Percentiles rank a stretch among this genome's conserved stretches.
These are phyloP conservation scores for Tenebrio molitor DNA, from an alignment of 1,140 invertebrate genomes.

Conservation along the genomic window DNA sequence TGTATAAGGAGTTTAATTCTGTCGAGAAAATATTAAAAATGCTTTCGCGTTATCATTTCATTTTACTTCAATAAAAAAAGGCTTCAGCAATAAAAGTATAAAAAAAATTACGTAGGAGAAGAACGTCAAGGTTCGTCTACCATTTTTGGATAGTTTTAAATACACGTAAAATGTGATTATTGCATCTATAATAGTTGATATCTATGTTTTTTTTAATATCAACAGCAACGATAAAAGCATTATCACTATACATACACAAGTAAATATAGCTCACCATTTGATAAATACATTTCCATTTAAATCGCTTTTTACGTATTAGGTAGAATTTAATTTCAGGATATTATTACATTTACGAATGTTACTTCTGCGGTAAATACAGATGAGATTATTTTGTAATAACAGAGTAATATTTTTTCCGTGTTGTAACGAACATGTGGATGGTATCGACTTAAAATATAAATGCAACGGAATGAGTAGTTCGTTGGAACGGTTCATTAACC, in stretches of 20 bases:
- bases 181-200: neutral
- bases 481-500: conserved; percentile 32
- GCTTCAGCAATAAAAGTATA: too few relatives aligned
- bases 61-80: too few relatives aligned
- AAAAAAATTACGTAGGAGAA: neutral
- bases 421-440: conserved; percentile 4
- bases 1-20: neutral
- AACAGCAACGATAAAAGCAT: conserved; percentile 5
- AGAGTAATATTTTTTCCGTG: neutral
- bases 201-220: neutral
- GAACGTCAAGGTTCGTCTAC: too few relatives aligned
- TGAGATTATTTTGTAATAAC: neutral
- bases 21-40: neutral
- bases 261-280: conserved; percentile 5
- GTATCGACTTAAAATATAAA: conserved; percentile 23
- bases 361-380: conserved; percentile 6
- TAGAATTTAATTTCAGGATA: neutral
- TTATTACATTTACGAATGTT: neutral
- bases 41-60: neutral
- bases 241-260: neutral
- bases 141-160: neutral
- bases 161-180: neutral
- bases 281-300: conserved; percentile 1
- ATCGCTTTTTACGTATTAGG: conserved; percentile 5
- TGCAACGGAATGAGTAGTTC: conserved; percentile 13